Evolutionary conservation across 2,113 vertebrate species (phyloP).

Genomic region (Electrona antarctica): DNA sequence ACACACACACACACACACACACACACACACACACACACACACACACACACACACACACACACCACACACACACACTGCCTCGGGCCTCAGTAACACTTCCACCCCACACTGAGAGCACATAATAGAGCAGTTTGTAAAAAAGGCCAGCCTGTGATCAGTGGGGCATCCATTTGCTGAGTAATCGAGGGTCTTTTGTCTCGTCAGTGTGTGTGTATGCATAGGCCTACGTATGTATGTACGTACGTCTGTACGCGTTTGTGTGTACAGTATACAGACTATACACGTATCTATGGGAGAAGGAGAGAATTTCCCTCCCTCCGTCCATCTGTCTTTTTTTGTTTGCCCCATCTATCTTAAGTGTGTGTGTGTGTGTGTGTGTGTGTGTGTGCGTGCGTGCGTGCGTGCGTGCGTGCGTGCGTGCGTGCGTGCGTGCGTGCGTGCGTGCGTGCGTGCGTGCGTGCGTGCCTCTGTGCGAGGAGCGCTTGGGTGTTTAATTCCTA

Average conservation of each 20-base stretch:
- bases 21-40: constrained; percentile 15
- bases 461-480: constrained; percentile 31
- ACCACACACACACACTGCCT: constrained; percentile 41
- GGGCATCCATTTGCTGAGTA: constrained; percentile 72
- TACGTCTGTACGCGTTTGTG: constrained; percentile 15
- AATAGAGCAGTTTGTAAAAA: constrained; percentile 71
- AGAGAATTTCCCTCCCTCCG: no score
- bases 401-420: constrained; percentile 13
- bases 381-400: constrained; percentile 10
- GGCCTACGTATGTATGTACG: constrained; percentile 5
- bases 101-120: constrained; percentile 69
- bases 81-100: constrained; percentile 62
- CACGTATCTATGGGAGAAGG: constrained; percentile 33
- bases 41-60: constrained; percentile 7
- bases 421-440: constrained; percentile 22
- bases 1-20: constrained; percentile 19
- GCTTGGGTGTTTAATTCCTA: constrained; percentile 46
- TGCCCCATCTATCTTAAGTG: constrained; percentile 15
- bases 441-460: constrained; percentile 3
- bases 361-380: constrained; percentile 19
- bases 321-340: no score
- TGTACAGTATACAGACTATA: not conserved
- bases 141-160: constrained; percentile 65
- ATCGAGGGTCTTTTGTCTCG: constrained; percentile 63
- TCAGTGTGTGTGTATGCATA: constrained; percentile 12